A percentile compares a stretch with the other conserved stretches of the same genome.
phyloP scores from a whole-genome alignment of 2,113 vertebrate genomes.

The Tachysurus vachellii region DNA sequence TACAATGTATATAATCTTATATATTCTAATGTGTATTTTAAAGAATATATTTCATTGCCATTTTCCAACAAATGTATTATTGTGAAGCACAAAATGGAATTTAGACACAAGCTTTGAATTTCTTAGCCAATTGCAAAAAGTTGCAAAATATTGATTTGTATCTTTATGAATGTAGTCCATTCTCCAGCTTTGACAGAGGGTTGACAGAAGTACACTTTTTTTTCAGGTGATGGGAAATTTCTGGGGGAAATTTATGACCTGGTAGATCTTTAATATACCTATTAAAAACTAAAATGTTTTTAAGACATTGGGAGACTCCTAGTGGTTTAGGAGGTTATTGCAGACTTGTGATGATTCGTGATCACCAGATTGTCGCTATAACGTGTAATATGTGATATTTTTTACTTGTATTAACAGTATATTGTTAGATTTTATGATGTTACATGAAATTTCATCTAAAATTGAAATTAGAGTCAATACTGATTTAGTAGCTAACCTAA shows the following conservation, averaged over 20 bases:
- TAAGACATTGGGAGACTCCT: slow-evolving; percentile 21
- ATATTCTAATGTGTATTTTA: no score
- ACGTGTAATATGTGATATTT: not conserved
- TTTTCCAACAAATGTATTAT: not conserved
- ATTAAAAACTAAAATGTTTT: not conserved
- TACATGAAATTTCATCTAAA: not conserved
- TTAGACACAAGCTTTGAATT: not conserved
- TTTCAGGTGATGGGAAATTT: not conserved
- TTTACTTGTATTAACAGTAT: not conserved
- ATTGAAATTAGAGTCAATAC: not conserved
- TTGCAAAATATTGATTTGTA: not conserved
- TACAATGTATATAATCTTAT: not conserved
- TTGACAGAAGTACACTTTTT: not conserved
- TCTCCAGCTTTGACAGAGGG: not conserved
- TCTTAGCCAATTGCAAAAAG: not conserved
- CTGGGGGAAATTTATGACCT: not conserved
- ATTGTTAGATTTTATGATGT: not conserved
- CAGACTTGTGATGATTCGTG: not conserved
- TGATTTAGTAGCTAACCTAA: not conserved
- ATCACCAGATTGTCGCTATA: not conserved
- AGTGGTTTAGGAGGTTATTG: slow-evolving; percentile 4
- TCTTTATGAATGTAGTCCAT: not conserved
- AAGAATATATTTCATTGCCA: not conserved
- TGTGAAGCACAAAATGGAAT: not conserved
- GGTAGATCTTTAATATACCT: not conserved